Evolutionary conservation across 2,113 vertebrate species (phyloP).

Genomic region (Monopterus albus): DNA sequence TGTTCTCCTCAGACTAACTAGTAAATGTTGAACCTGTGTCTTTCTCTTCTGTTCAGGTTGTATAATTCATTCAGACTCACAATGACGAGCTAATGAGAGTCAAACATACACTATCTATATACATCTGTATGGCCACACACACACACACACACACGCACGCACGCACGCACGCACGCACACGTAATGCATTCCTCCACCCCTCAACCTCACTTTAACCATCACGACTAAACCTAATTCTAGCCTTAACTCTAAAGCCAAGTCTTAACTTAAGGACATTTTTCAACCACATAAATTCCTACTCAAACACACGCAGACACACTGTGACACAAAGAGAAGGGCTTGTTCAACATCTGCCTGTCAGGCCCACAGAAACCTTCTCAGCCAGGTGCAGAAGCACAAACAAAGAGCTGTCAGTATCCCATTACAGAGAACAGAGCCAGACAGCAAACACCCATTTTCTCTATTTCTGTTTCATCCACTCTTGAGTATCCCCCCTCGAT

Average conservation of each 20-base stretch:
- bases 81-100: neutral
- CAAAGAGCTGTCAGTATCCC: constrained; percentile 43
- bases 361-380: constrained; percentile 16
- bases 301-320: constrained; percentile 22
- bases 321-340: constrained; percentile 24
- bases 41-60: neutral
- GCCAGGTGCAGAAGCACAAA: constrained; percentile 61
- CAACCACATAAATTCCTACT: neutral
- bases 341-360: constrained; percentile 42
- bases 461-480: constrained; percentile 22
- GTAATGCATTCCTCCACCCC: too few species aligned
- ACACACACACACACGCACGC: too few species aligned
- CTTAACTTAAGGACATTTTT: too few species aligned
- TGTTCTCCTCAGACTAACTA: neutral
- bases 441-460: constrained; percentile 8
- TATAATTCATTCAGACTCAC: constrained; percentile 5
- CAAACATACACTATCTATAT: neutral
- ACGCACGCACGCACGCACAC: too few species aligned
- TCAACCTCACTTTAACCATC: too few species aligned
- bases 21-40: neutral
- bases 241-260: too few species aligned
- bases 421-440: constrained; percentile 36
- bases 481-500: neutral
- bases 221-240: too few species aligned
- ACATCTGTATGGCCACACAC: neutral